phyloP scores from a whole-genome alignment of 2,113 vertebrate genomes.

The Tragelaphus buxtoni region DNA sequence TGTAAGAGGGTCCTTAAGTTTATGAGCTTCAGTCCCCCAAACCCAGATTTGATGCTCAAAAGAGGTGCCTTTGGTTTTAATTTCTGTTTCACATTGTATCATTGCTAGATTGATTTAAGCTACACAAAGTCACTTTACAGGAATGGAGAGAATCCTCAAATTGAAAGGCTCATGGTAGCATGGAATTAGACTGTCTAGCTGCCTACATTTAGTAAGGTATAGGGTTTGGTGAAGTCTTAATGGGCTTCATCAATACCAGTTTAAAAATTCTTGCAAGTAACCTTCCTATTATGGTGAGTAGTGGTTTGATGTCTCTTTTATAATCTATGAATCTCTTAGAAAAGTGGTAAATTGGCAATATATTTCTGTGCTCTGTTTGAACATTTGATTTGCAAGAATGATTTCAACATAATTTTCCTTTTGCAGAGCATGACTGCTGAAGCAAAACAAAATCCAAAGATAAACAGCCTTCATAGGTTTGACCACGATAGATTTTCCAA shows the following conservation, averaged over 20 bases:
- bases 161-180: neutral
- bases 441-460: constrained; percentile 3
- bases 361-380: constrained; percentile 42
- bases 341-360: neutral
- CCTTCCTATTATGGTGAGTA: neutral
- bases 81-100: neutral
- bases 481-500: neutral
- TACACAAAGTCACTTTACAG: neutral
- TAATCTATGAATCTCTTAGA: neutral
- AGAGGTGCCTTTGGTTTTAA: neutral
- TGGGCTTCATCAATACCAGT: neutral
- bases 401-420: constrained; percentile 35
- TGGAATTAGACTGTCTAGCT: neutral
- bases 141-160: neutral
- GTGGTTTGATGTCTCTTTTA: neutral
- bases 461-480: neutral
- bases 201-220: neutral
- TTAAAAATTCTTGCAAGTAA: constrained; percentile 16
- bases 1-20: neutral
- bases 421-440: neutral
- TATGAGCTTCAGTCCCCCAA: neutral
- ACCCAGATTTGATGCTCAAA: neutral
- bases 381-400: constrained; percentile 42
- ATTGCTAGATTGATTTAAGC: neutral
- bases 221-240: neutral